Conservation (phyloP, 2,888 invertebrate genomes). For the Cheilosia variabilis region DNA sequence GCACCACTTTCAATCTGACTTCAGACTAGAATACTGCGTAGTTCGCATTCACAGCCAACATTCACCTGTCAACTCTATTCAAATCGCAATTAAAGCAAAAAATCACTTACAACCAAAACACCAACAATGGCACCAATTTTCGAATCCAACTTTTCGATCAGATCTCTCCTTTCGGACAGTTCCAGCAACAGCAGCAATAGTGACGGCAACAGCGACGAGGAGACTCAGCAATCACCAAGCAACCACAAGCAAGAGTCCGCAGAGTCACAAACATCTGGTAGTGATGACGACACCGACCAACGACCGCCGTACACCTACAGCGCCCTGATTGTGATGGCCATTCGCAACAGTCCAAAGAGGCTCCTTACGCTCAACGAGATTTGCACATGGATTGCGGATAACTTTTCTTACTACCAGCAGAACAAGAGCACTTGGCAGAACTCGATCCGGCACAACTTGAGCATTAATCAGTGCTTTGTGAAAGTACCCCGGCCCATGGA, state of each 20-base stretch:
- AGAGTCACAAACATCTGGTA: constrained; percentile 16
- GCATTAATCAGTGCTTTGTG: constrained; percentile 96
- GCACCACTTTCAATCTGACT: not conserved
- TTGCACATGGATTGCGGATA: constrained; percentile 98
- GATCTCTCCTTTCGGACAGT: constrained; percentile 45
- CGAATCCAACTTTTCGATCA: constrained; percentile 49
- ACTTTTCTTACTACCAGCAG: constrained; percentile 97
- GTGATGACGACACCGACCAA: constrained; percentile 35
- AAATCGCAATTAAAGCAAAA: not conserved
- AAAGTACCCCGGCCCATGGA: constrained; percentile 98
- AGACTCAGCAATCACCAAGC: constrained; percentile 9
- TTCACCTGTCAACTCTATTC: not conserved
- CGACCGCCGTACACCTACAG: constrained; percentile 97
- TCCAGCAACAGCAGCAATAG: constrained; percentile 20
- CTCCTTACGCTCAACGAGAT: constrained; percentile 96
- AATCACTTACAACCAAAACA: not conserved
- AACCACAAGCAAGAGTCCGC: not conserved
- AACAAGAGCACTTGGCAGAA: constrained; percentile 99
- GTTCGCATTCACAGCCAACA: not conserved
- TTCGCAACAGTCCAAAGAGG: constrained; percentile 95
- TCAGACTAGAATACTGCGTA: not conserved
- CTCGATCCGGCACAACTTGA: constrained; percentile 86
- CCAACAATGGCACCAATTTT: constrained; percentile 39
- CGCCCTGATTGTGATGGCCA: constrained; percentile 99
- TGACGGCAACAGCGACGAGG: constrained; percentile 32